Percentiles rank a stretch among this genome's conserved stretches.
These are phyloP conservation scores for Teleogryllus oceanicus DNA, from an alignment of 2,888 invertebrate species.

Conservation along the genomic window DNA sequence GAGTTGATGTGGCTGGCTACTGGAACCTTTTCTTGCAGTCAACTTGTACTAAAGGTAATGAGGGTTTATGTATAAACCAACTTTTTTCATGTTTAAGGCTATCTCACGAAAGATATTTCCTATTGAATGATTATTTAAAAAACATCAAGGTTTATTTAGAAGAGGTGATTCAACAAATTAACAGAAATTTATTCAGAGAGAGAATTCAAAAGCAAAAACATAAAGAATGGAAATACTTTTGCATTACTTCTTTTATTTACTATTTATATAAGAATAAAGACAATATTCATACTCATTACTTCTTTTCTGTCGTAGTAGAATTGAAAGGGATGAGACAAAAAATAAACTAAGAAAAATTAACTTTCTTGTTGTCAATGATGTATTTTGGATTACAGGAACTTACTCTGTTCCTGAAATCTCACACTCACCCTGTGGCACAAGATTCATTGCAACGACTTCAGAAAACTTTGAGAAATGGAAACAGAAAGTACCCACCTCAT, in stretches of 20 bases:
- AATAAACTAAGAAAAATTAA: neutral
- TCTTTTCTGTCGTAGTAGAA: neutral
- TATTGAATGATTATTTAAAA: no score
- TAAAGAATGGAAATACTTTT: neutral
- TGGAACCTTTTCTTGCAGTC: conserved; percentile 79
- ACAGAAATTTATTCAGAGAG: no score
- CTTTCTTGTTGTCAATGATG: neutral
- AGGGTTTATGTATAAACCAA: no score
- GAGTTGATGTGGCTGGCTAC: conserved; percentile 89
- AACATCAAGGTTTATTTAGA: no score
- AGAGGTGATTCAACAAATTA: no score
- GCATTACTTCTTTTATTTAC: neutral
- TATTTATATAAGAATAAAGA: neutral
- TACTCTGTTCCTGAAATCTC: conserved; percentile 68
- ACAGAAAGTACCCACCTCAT: conserved; percentile 80
- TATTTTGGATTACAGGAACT: conserved; percentile 54
- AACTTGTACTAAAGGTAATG: conserved; percentile 61
- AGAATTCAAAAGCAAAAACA: neutral
- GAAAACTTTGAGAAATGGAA: conserved; percentile 69
- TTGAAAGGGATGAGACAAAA: neutral
- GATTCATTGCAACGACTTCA: conserved; percentile 80
- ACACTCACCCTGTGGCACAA: conserved; percentile 69
- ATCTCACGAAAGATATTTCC: no score
- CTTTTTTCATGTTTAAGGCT: no score
- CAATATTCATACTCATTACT: neutral